Evolutionary conservation across 2,113 vertebrate species (phyloP).

Genomic region (Zosterops hypoxanthus): DNA sequence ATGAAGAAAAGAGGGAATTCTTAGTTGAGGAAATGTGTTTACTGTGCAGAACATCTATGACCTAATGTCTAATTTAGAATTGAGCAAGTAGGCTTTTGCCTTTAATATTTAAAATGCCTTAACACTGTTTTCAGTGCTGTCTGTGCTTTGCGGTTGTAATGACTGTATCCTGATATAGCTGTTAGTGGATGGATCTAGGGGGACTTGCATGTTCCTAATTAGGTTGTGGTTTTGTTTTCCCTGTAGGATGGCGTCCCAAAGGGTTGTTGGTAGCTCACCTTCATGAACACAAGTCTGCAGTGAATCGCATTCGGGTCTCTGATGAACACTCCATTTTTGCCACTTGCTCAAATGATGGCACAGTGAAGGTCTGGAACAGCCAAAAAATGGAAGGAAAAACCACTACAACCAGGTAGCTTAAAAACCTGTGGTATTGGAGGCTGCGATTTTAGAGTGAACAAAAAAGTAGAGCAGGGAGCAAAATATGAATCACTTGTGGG

Average conservation of each 20-base stretch:
- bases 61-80: not conserved
- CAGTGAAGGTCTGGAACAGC: constrained; percentile 98
- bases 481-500: not conserved
- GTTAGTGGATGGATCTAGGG: not conserved
- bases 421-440: not conserved
- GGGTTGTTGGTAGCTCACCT: constrained; percentile 94
- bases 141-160: not conserved
- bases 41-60: not conserved
- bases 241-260: constrained; percentile 93
- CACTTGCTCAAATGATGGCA: constrained; percentile 95
- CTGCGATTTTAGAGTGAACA: not conserved
- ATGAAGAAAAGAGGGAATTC: not conserved
- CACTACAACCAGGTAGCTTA: constrained; percentile 90
- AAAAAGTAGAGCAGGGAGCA: not conserved
- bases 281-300: constrained; percentile 95
- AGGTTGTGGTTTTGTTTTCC: not conserved
- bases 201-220: not conserved
- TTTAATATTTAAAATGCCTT: not conserved
- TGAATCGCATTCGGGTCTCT: constrained; percentile 93
- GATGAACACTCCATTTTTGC: constrained; percentile 97
- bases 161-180: not conserved
- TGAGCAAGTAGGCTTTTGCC: not conserved
- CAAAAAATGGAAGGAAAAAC: constrained; percentile 99
- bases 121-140: not conserved
- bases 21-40: not conserved